Evolutionary conservation across 2,113 vertebrate species (phyloP), one percentile per base, ranked within the genome.

Genomic region (Argyrosomus japonicus): DNA sequence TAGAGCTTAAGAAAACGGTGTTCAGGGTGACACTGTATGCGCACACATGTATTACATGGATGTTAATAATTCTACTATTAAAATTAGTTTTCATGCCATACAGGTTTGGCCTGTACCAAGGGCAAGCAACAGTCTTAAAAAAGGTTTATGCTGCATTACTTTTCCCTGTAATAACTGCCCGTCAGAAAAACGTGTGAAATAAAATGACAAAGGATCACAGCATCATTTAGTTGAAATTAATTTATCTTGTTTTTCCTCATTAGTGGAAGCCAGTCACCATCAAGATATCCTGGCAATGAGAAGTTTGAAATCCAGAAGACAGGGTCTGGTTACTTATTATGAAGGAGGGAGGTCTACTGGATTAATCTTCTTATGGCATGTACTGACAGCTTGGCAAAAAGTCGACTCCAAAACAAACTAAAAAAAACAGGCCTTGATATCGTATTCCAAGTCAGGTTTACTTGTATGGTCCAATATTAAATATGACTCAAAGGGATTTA

Each of bases 371-470:
- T 81, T 18, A 57, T 36, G 45, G 29, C 47, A 21, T n/a, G 47
- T 77, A 86, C 23, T 77, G 68, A 82, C 68, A 82, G 82, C 77
- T 29, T 12, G 12, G 25, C 48, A 48, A 17, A 73, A 77, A 75
- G 68, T 68, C 51, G 36, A 76, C 81, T 77, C 40, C 23, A 57
- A 78, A 84, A 76, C 27, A 82, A 84, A 77, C 63, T 81, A 29
- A 1, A 7, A 87, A 58, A 21, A 79, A 51, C 13, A 23, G 58
- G 62, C 74, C 69, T 79, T 78, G 69, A 81, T 76, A 36, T 56
- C 12, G 1, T 29, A 70, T 82, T 77, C 68, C 50, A 25, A 84
- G 80, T 75, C 32, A 75, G 54, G 58, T 65, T 54, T 48, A 45
- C 56, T 77, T 67, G 25, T 48, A 32, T 45, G 45, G 48, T 48